Base-by-base conservation (phyloP, 2,797 vertebrate species). In the Eleutherodactylus coqui region DNA sequence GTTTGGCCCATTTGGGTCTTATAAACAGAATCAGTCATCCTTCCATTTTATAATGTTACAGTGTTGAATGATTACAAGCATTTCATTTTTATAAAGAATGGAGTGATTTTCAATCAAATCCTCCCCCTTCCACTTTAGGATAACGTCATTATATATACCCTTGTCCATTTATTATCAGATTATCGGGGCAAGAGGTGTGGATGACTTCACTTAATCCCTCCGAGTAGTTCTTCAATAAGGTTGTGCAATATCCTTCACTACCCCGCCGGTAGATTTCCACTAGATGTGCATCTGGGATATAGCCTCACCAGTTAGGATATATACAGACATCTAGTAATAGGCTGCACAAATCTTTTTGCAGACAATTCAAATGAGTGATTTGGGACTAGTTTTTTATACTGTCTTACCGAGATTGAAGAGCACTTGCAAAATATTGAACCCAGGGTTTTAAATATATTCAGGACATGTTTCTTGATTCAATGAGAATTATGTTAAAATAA, bases 31-130 rank as follows among this genome's bases (percentile, higher is more conserved):
- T 45, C 83, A 70, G 32, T 78, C 45, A 69, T 32, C 62, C 75
- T 85, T 79, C 69, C n/a, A 72, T 53, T 16, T 21, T 47, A 43
- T 80, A 62, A 49, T 64, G 69, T 62, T 62, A 72, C 32, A 47
- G 11, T 86, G 51, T 60, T 60, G 67, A 21, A 73, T 80, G 80
- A 53, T 75, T 86, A 64, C 43, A 80, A 36, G 69, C 64, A 58
- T 81, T 81, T 75, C 14, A 79, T 47, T 58, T 75, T 32, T 38
- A 67, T 6, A 47, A 34, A 45, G 72, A 43, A 10, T 64, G 49
- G 34, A 58, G 24, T 62, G 27, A 1, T 79, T 55, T 43, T 79
- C 76, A 85, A 41, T 85, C 84, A 73, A 76, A 27, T 75, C 53
- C 34, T 62, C 51, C 24, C 17, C 34, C 55, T 78, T 9, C 45